Evolutionary conservation across 2,113 vertebrate genomes (phyloP).

Genomic region (Heliornis fulica): DNA sequence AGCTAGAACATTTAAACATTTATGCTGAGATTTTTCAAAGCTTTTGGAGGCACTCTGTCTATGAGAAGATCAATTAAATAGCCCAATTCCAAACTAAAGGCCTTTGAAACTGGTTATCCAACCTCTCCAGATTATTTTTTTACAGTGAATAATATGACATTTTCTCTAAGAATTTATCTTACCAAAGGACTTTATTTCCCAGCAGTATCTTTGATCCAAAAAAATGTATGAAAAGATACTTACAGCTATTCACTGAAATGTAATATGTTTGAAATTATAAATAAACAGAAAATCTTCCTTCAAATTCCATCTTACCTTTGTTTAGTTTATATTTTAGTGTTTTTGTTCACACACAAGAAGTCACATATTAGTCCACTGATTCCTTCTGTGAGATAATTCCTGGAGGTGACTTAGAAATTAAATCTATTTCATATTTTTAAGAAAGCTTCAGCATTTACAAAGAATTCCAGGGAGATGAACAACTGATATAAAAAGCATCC

Average conservation of each 20-base stretch:
- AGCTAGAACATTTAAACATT: neutral
- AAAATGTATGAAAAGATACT: neutral
- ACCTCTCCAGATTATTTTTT: neutral
- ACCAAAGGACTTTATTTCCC: neutral
- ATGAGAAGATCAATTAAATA: neutral
- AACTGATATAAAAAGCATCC: too few species aligned
- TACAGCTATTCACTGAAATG: neutral
- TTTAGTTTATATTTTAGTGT: neutral
- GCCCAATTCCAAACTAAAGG: neutral
- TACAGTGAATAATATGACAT: neutral
- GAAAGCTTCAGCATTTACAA: too few species aligned
- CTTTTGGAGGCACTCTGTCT: neutral
- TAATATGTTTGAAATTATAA: neutral
- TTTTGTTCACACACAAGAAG: neutral
- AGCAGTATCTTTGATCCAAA: neutral
- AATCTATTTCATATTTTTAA: too few species aligned
- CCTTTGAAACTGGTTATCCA: neutral
- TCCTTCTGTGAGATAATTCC: too few species aligned
- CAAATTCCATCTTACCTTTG: neutral
- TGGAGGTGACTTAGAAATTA: too few species aligned
- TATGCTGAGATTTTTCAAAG: neutral
- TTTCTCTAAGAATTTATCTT: neutral
- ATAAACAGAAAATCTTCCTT: neutral
- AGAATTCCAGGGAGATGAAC: too few species aligned
- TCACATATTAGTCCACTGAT: neutral